A percentile compares a stretch with the other conserved stretches of the same genome.
phyloP scores from a whole-genome alignment of 2,888 invertebrate species.

The Hemicrepidius hirtus region DNA sequence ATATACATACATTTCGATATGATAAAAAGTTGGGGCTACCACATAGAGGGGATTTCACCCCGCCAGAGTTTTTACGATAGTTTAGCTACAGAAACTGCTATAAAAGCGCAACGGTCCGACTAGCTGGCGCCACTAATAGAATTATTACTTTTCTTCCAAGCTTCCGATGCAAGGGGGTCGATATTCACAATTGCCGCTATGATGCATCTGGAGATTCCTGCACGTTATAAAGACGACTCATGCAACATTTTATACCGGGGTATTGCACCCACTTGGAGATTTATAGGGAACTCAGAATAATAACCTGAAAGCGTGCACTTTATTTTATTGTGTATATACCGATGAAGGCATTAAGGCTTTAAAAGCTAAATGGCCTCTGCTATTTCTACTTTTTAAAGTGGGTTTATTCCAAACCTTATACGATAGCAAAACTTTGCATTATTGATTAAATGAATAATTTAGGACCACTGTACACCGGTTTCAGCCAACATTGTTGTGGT shows the following conservation, averaged over 20 bases:
- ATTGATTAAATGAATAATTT: slow-evolving; percentile 2
- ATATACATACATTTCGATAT: not conserved
- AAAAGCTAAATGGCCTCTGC: not conserved
- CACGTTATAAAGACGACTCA: slow-evolving; percentile 28
- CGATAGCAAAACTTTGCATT: not conserved
- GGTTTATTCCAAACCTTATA: not conserved
- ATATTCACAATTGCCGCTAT: slow-evolving; percentile 44
- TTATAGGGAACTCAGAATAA: slow-evolving; percentile 27
- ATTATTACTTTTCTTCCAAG: slow-evolving; percentile 50
- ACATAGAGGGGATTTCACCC: not conserved
- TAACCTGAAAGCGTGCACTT: slow-evolving; percentile 33
- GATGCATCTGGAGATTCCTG: slow-evolving; percentile 46
- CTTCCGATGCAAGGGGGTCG: slow-evolving; percentile 39
- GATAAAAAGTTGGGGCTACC: not conserved
- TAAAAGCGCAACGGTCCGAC: slow-evolving; percentile 50
- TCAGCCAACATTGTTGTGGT: too few relatives aligned
- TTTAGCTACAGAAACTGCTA: slow-evolving; percentile 48
- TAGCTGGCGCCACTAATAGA: slow-evolving; percentile 50
- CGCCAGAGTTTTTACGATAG: slow-evolving; percentile 44
- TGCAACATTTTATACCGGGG: slow-evolving; percentile 33
- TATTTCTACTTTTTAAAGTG: slow-evolving; percentile 9
- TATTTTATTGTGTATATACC: slow-evolving; percentile 29
- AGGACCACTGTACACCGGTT: not conserved
- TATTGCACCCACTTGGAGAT: slow-evolving; percentile 27
- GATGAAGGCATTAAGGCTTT: not conserved